These are phyloP conservation scores for Dryadula phaetusa DNA, from an alignment of 2,888 invertebrate species.

Conservation along the genomic window DNA sequence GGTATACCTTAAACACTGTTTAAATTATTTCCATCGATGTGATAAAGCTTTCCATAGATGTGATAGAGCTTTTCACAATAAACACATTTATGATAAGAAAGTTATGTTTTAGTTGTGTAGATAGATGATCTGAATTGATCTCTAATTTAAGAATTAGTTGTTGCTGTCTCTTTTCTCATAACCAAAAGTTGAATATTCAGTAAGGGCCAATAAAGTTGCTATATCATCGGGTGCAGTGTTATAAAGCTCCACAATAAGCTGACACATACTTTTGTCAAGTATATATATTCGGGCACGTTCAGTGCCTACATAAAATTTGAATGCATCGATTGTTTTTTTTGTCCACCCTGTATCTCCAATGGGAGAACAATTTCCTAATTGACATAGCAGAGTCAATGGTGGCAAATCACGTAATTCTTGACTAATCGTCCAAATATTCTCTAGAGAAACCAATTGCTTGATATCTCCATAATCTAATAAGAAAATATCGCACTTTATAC, in stretches of 20 bases:
- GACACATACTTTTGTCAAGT: constrained; percentile 41
- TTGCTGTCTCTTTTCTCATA: constrained; percentile 40
- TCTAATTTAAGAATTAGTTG: no score
- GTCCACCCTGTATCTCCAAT: constrained; percentile 41
- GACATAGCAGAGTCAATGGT: constrained; percentile 49
- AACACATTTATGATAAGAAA: no score
- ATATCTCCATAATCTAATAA: constrained; percentile 53
- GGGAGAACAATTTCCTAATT: constrained; percentile 51
- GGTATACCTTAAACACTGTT: no score
- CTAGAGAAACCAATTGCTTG: constrained; percentile 45
- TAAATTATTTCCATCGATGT: no score
- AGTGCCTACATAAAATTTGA: constrained; percentile 52
- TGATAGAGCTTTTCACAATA: no score
- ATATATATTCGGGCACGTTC: constrained; percentile 50
- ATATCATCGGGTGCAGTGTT: constrained; percentile 54
- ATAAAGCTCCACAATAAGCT: constrained; percentile 48
- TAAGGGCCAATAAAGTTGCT: constrained; percentile 51
- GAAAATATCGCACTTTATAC: constrained; percentile 47
- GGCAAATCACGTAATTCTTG: constrained; percentile 36
- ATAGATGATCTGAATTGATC: no score
- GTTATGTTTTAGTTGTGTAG: no score
- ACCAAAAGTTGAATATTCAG: constrained; percentile 49
- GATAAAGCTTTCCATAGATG: no score
- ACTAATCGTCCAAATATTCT: constrained; percentile 38
- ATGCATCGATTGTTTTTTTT: constrained; percentile 47